Percentiles rank a stretch among this genome's conserved stretches.
These are phyloP conservation scores for Puntigrus tetrazona DNA, from an alignment of 2,113 vertebrate species.

Conservation along the genomic window DNA sequence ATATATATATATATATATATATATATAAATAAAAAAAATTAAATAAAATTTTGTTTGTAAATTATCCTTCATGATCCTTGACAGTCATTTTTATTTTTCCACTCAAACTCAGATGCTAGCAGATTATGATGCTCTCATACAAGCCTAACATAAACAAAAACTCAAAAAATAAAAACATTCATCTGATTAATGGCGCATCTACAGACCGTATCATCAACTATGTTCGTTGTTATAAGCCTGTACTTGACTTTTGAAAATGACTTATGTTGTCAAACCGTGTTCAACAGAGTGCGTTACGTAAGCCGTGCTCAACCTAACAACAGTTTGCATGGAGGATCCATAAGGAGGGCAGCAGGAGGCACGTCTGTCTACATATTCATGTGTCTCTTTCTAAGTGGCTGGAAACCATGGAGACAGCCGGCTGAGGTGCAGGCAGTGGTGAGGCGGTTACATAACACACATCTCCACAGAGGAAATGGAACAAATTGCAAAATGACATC, in stretches of 20 bases:
- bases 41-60: too few relatives aligned
- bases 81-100: neutral
- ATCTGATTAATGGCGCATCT: neutral
- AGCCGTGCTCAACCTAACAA: neutral
- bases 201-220: neutral
- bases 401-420: constrained; percentile 8
- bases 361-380: neutral
- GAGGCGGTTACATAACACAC: constrained; percentile 6
- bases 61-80: neutral
- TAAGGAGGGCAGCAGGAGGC: neutral
- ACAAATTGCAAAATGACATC: neutral
- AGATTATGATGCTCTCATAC: neutral
- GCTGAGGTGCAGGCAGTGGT: neutral
- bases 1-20: too few relatives aligned
- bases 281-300: constrained; percentile 5
- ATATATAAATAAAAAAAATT: too few relatives aligned
- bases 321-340: neutral
- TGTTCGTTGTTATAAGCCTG: neutral
- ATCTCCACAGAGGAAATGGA: neutral
- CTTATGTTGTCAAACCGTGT: neutral
- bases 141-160: neutral
- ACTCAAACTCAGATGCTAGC: too few relatives aligned
- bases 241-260: neutral
- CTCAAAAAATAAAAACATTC: neutral
- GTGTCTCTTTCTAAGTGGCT: neutral